These are phyloP conservation scores for Tetramorium parvispinum DNA, from an alignment of 1,140 invertebrate species.

Conservation along the genomic window DNA sequence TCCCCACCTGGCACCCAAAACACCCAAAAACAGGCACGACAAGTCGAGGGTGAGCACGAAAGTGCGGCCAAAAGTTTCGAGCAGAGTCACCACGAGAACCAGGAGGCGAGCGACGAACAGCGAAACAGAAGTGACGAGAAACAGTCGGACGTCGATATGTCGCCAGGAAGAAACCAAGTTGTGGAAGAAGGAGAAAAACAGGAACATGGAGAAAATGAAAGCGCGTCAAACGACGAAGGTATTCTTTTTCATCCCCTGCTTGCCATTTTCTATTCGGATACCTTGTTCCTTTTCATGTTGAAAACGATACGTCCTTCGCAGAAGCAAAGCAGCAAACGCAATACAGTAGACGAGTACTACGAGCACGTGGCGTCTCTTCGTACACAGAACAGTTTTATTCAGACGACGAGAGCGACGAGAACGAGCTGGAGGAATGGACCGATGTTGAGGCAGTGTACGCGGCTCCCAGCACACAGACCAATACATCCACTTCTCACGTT, in stretches of 20 bases:
- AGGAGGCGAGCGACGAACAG: slow-evolving; percentile 18
- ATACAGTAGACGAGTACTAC: slow-evolving; percentile 75
- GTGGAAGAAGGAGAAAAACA: not conserved
- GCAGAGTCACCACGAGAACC: slow-evolving; percentile 3
- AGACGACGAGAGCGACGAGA: slow-evolving; percentile 79
- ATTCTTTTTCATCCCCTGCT: not conserved
- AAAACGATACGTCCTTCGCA: not conserved
- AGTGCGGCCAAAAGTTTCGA: slow-evolving; percentile 10
- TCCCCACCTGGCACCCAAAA: slow-evolving; percentile 66
- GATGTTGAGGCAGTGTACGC: slow-evolving; percentile 75
- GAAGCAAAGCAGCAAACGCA: slow-evolving; percentile 69
- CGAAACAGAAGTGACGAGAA: not conserved
- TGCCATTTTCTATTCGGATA: not conserved
- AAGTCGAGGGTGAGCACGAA: slow-evolving; percentile 24
- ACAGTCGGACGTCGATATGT: not conserved
- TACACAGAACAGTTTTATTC: slow-evolving; percentile 83
- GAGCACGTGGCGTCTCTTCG: slow-evolving; percentile 81
- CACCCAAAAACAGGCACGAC: slow-evolving; percentile 31
- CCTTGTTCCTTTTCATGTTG: not conserved
- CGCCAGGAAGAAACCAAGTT: not conserved
- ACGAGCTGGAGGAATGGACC: slow-evolving; percentile 80
- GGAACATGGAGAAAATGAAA: not conserved
- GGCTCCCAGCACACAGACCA: slow-evolving; percentile 70
- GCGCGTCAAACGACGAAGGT: slow-evolving; percentile 26
- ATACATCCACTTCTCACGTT: slow-evolving; percentile 70